Conservation (phyloP, 1,140 invertebrate genomes). For the Lerema accius region DNA sequence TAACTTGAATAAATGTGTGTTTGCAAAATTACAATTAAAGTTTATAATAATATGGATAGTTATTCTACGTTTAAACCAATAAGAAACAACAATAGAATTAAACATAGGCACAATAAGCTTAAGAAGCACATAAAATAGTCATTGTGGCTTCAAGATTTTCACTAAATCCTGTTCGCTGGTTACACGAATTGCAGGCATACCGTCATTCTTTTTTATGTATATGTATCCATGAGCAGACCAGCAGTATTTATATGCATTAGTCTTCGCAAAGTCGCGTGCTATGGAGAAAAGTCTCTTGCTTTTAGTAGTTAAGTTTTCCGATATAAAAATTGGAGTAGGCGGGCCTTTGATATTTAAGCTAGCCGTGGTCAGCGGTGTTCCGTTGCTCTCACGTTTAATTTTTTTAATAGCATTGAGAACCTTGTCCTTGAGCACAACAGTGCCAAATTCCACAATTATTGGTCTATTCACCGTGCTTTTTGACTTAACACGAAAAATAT, state of each 20-base stretch:
- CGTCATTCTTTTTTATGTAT: no score
- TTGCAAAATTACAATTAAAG: slow-evolving; percentile 1
- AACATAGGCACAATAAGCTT: no score
- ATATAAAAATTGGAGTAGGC: slow-evolving; percentile 20
- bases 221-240: no score
- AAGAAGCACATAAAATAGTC: no score
- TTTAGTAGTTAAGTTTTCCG: slow-evolving; percentile 26
- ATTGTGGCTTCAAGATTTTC: no score
- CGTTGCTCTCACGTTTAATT: slow-evolving; percentile 19
- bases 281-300: slow-evolving; percentile 20
- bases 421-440: slow-evolving; percentile 14
- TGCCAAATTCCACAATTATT: slow-evolving; percentile 25
- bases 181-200: no score
- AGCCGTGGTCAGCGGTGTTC: slow-evolving; percentile 5
- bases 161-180: no score
- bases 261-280: slow-evolving; percentile 27
- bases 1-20: background rate
- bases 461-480: slow-evolving; percentile 14
- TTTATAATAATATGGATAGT: background rate
- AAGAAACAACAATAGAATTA: no score
- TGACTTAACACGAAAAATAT: slow-evolving; percentile 27
- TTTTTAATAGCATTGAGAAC: slow-evolving; percentile 16
- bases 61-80: slow-evolving; percentile 1
- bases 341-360: slow-evolving; percentile 10
- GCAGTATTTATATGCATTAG: slow-evolving; percentile 10